These are phyloP conservation scores for Carcina quercana DNA, from an alignment of 2,888 invertebrate genomes.

Conservation along the genomic window DNA sequence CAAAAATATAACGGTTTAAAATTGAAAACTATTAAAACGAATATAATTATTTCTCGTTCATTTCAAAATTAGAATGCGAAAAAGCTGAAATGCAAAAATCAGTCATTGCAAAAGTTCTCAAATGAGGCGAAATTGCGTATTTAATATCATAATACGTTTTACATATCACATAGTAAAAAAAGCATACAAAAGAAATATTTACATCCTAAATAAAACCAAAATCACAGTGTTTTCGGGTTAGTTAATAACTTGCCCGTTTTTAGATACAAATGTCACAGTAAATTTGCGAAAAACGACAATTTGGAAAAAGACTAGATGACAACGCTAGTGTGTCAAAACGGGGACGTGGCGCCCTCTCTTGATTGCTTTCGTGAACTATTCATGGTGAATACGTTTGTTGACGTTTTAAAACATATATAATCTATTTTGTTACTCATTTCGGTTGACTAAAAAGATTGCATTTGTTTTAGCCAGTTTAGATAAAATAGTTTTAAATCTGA, in stretches of 20 bases:
- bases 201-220: constrained; percentile 69
- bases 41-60: not conserved
- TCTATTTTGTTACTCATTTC: too few relatives aligned
- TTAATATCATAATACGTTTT: constrained; percentile 45
- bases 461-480: too few relatives aligned
- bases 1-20: not conserved
- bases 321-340: too few relatives aligned
- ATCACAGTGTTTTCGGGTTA: constrained; percentile 69
- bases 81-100: constrained; percentile 45
- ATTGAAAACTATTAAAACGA: too few relatives aligned
- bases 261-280: constrained; percentile 55
- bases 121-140: constrained; percentile 33
- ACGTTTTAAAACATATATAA: too few relatives aligned
- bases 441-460: too few relatives aligned
- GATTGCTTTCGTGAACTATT: too few relatives aligned
- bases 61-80: not conserved
- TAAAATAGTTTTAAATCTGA: too few relatives aligned
- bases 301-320: too few relatives aligned
- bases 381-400: too few relatives aligned
- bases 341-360: too few relatives aligned
- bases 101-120: constrained; percentile 39
- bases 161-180: constrained; percentile 70
- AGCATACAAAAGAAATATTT: constrained; percentile 58
- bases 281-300: too few relatives aligned
- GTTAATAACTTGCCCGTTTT: constrained; percentile 60